phyloP scores from a whole-genome alignment of 2,888 invertebrate species.

The Melinaea menophilus region DNA sequence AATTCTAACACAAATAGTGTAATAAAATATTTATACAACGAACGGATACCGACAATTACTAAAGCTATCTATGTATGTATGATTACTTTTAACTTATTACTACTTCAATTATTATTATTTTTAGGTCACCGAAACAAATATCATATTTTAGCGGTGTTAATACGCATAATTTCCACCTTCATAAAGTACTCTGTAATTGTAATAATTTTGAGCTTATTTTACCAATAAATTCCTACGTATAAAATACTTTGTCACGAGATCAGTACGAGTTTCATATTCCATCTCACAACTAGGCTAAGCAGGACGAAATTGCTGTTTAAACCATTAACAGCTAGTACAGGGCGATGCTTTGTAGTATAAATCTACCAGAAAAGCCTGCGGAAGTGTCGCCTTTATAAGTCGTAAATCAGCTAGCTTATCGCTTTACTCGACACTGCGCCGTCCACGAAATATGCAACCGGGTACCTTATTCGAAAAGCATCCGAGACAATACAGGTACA shows the following conservation, averaged over 20 bases:
- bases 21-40: conserved; percentile 19
- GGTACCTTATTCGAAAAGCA: conserved; percentile 39
- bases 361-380: conserved; percentile 56
- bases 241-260: conserved; percentile 3
- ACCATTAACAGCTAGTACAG: conserved; percentile 33
- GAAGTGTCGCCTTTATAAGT: conserved; percentile 67
- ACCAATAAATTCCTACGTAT: background rate
- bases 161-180: background rate
- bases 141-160: too few relatives aligned
- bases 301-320: conserved; percentile 29
- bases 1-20: conserved; percentile 20
- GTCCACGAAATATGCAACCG: conserved; percentile 59
- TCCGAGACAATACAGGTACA: conserved; percentile 29
- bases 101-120: too few relatives aligned
- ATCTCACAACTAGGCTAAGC: conserved; percentile 13
- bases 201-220: background rate
- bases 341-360: conserved; percentile 35
- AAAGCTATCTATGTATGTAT: background rate
- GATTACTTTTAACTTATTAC: conserved; percentile 8
- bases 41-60: conserved; percentile 16
- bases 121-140: too few relatives aligned
- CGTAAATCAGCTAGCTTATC: conserved; percentile 72
- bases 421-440: conserved; percentile 51
- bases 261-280: background rate
- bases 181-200: background rate